Evolutionary conservation across 2,797 vertebrate species (phyloP), one percentile per base, ranked within the genome.

Genomic region (Cetoscarus ocellatus): DNA sequence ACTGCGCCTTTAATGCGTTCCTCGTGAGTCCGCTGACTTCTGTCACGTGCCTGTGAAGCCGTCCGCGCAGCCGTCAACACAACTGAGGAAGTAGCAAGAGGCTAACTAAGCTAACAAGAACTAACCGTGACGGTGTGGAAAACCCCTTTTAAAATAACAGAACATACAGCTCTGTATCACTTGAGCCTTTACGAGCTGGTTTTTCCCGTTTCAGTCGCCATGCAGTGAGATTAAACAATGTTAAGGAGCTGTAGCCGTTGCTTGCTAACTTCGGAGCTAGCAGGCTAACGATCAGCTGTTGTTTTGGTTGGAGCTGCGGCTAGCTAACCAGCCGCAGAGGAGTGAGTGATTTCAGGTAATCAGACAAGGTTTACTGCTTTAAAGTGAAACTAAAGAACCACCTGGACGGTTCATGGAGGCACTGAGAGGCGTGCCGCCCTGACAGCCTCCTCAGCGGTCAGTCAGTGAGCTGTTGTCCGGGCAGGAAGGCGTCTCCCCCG

Each of bases 41-140:
- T 44, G 84, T 91, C 91, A 93, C 90, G 90, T 93, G 90, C 70
- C 82, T 85, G 88, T 90, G 87, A 90, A 80, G 85, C 59, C 45
- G 1, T 17, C 34, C 15, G 89, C 88, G 88, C 89, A 84, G 80
- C 68, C 78, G 73, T 86, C 70, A 82, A 73, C 80, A 75, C 55
- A 73, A 63, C 75, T 3, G 70, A 57, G 80, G 86, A 92, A 90
- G 81, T 88, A 70, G 57, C 71, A 1, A 8, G 17, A 69, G 60
- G 86, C 87, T 84, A 83, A 64, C 45, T 10, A 5, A 73, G 61
- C 66, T 40, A 70, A 43, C 40, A 3, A 18, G 15, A 62, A 70
- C 48, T 39, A 65, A 17, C 50, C 9, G 27, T 48, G 8, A 1
- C 14, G 0, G n/a, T 0, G 17, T n/a, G 50, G 0, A 0, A 27